Percentiles rank a stretch among this genome's conserved stretches.
Evolutionary conservation across 1,140 invertebrate species (phyloP).

Genomic region (Lysiphlebus fabarum): DNA sequence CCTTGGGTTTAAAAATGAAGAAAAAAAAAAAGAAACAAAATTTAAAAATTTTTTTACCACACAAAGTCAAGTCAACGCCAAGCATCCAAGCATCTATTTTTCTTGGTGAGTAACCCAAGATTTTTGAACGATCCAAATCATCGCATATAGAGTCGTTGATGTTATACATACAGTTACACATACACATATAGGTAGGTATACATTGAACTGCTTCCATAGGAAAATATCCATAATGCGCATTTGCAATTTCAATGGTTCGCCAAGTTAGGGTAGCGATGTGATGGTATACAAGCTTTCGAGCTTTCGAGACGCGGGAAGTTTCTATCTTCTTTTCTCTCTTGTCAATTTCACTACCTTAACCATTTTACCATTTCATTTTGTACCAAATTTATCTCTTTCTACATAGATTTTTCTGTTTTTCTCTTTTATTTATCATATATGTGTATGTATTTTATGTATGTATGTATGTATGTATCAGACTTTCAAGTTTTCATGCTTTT

Average conservation of each 20-base stretch:
- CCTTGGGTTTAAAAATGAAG: too few species aligned
- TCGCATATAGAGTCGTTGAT: not conserved
- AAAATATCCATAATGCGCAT: constrained; percentile 57
- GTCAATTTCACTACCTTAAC: not conserved
- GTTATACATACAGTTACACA: constrained; percentile 26
- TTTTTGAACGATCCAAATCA: too few species aligned
- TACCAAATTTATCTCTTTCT: not conserved
- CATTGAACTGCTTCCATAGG: constrained; percentile 45
- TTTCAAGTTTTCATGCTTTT: not conserved
- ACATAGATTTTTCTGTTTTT: not conserved
- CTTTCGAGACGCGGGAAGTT: constrained; percentile 2
- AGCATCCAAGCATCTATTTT: too few species aligned
- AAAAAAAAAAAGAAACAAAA: too few species aligned
- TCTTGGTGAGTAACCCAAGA: too few species aligned
- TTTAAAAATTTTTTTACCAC: too few species aligned
- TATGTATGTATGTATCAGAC: too few species aligned
- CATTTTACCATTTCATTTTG: constrained; percentile 19
- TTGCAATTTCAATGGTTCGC: constrained; percentile 55
- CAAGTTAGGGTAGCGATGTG: constrained; percentile 25
- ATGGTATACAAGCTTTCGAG: constrained; percentile 8
- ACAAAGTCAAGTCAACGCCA: too few species aligned
- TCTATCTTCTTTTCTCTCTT: constrained; percentile 1
- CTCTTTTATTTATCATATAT: too few species aligned
- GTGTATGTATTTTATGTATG: too few species aligned
- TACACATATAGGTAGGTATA: constrained; percentile 14